A percentile compares a stretch with the other conserved stretches of the same genome.
Conservation (phyloP, 2,113 vertebrate species). For the Thunnus thynnus region DNA sequence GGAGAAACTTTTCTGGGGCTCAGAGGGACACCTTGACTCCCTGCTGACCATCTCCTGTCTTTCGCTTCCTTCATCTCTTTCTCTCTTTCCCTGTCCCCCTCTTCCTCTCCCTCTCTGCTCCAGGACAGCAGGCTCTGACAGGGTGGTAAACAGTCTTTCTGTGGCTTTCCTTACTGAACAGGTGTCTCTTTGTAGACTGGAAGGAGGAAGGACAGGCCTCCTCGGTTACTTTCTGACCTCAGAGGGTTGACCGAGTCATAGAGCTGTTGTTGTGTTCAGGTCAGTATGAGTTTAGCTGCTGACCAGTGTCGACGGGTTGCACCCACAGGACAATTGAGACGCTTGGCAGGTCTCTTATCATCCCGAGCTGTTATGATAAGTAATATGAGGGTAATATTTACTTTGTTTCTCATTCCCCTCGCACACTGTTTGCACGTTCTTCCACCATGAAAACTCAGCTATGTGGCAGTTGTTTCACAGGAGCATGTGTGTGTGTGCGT, state of each 20-base stretch:
- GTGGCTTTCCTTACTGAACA: constrained; percentile 62
- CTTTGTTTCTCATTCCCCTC: constrained; percentile 24
- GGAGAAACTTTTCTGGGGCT: constrained; percentile 73
- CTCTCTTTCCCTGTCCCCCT: constrained; percentile 32
- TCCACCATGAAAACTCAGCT: constrained; percentile 8
- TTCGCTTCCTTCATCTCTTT: constrained; percentile 37
- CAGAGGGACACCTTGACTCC: constrained; percentile 54
- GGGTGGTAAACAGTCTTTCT: constrained; percentile 48
- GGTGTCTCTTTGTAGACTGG: constrained; percentile 70
- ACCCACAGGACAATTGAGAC: constrained; percentile 22
- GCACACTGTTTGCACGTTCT: constrained; percentile 37
- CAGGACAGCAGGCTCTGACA: constrained; percentile 47
- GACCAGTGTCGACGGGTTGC: constrained; percentile 25
- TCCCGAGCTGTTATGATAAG: not conserved
- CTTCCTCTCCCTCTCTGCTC: constrained; percentile 42
- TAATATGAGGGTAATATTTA: constrained; percentile 32
- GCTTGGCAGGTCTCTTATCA: constrained; percentile 47
- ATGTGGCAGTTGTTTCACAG: constrained; percentile 20
- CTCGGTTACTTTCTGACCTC: constrained; percentile 47
- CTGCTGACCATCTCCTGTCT: constrained; percentile 49
- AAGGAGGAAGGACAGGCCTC: constrained; percentile 48
- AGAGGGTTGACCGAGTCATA: constrained; percentile 31
- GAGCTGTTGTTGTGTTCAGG: constrained; percentile 39
- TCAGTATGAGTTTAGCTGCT: constrained; percentile 41
- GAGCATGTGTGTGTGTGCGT: constrained; percentile 5